These are phyloP conservation scores for Nomada fabriciana DNA, from an alignment of 2,888 invertebrate genomes.

Conservation along the genomic window DNA sequence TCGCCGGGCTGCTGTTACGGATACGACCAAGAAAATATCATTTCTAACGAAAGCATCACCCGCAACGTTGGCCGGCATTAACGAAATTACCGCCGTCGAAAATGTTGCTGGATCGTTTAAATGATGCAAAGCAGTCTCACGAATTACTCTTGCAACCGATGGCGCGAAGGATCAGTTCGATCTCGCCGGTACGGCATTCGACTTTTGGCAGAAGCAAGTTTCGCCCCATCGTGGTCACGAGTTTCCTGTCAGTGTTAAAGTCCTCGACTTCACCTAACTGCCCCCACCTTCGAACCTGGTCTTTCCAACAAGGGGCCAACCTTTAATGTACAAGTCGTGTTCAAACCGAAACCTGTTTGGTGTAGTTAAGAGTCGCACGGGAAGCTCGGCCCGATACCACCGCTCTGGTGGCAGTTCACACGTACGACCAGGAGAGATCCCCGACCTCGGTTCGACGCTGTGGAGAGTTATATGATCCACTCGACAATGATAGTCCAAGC, in stretches of 20 bases:
- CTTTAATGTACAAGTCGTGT: conserved; percentile 82
- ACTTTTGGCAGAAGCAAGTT: conserved; percentile 49
- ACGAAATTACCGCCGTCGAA: too few relatives aligned
- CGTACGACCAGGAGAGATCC: conserved; percentile 50
- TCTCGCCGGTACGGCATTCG: conserved; percentile 25
- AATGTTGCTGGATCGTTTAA: neutral
- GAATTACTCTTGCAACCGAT: neutral
- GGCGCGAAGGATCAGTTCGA: conserved; percentile 33
- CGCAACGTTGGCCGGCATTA: too few relatives aligned
- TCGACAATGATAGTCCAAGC: conserved; percentile 20
- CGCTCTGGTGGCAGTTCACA: conserved; percentile 20
- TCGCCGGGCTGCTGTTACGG: neutral
- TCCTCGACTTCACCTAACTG: conserved; percentile 40
- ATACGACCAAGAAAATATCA: neutral
- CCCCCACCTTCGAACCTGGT: conserved; percentile 11
- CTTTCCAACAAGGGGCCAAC: conserved; percentile 64
- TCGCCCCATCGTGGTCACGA: conserved; percentile 20
- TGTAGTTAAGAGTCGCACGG: conserved; percentile 74
- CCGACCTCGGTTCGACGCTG: conserved; percentile 56
- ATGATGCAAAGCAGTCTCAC: neutral
- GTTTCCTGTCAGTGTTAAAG: conserved; percentile 33
- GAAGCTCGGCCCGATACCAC: conserved; percentile 64
- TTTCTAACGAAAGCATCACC: too few relatives aligned
- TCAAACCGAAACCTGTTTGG: conserved; percentile 78
- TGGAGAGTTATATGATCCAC: conserved; percentile 42